Base-by-base conservation (phyloP, 2,113 vertebrate species). In the Falco punctatus region DNA sequence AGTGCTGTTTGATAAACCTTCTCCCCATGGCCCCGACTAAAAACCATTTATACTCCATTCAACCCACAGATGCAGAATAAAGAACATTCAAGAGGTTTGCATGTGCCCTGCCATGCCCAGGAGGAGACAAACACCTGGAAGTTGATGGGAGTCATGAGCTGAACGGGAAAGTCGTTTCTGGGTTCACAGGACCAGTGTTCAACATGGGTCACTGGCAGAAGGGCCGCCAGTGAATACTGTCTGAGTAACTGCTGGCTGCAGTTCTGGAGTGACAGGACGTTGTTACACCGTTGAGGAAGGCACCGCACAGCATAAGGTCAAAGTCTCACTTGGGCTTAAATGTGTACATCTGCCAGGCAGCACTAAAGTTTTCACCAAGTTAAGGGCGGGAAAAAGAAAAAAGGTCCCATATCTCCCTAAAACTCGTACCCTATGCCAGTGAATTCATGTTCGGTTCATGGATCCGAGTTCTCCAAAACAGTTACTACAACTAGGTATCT, bases 1-100 rank as follows among this genome's bases (percentile, higher is more conserved):
- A 66, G 87, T 79, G 49, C 35, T 70, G 16, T 78, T 88, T 71
- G 82, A 91, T 70, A 92, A 92, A 81, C 54, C 28, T 75, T 66
- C 49, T 94, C 70, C 81, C 84, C n/a, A 4, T 8, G 58, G 88
- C 49, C 69, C 80, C 83, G 24, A 86, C 40, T 75, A 62, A 85
- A 58, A 89, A 85, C 19, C 58, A 42, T 49, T 73, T 80, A 69
- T 27, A 26, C 26, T 89, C 49, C 40, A 30, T 32, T 95, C 83
- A 87, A 38, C 14, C 57, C 55, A 54, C 46, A 94, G 54, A 59
- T 24, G 30, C 44, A 74, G 57, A 75, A 74, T 9, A 54, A 86
- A 75, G 77, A 23, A 75, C 51, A 40, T 38, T 94, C 77, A 69
- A 62, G 49, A 91, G 33, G 14, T 79, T 33, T 5, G 0, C 26